Evolutionary conservation across 2,888 invertebrate genomes (phyloP).

Genomic region (Cynaeus angustus): DNA sequence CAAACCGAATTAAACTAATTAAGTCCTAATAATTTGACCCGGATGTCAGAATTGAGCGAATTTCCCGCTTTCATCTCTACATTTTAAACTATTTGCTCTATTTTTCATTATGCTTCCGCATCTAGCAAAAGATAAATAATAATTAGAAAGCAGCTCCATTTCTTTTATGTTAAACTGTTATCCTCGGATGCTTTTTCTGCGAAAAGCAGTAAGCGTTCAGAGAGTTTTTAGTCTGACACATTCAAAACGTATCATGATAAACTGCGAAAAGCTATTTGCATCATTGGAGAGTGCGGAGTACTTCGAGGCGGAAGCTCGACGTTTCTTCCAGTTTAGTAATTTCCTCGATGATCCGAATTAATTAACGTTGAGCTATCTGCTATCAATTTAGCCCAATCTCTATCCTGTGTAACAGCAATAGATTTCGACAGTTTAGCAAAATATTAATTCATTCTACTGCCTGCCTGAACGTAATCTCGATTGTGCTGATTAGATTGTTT

Average conservation of each 20-base stretch:
- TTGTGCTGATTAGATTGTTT: background rate
- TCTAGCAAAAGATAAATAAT: background rate
- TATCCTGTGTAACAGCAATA: constrained; percentile 26
- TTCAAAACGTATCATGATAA: constrained; percentile 34
- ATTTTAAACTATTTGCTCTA: background rate
- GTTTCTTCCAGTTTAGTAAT: constrained; percentile 40
- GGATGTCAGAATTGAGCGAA: constrained; percentile 11
- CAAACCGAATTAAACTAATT: constrained; percentile 36
- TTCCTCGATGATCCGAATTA: constrained; percentile 39
- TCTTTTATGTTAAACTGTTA: background rate
- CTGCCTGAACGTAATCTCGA: constrained; percentile 15
- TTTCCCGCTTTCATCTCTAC: background rate
- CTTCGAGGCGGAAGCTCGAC: constrained; percentile 20
- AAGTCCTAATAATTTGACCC: constrained; percentile 3
- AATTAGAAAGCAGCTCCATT: background rate
- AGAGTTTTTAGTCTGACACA: constrained; percentile 24
- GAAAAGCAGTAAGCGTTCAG: background rate
- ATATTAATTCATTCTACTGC: constrained; percentile 31
- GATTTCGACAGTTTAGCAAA: constrained; percentile 34
- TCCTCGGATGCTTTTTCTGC: background rate
- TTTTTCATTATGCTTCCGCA: background rate
- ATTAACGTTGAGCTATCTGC: constrained; percentile 39
- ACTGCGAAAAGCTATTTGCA: constrained; percentile 37
- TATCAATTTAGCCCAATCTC: constrained; percentile 22
- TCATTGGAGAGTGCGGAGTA: constrained; percentile 33